Evolutionary conservation across 2,113 vertebrate species (phyloP), one percentile per base, ranked within the genome.

Genomic region (Melanerpes aurifrons): DNA sequence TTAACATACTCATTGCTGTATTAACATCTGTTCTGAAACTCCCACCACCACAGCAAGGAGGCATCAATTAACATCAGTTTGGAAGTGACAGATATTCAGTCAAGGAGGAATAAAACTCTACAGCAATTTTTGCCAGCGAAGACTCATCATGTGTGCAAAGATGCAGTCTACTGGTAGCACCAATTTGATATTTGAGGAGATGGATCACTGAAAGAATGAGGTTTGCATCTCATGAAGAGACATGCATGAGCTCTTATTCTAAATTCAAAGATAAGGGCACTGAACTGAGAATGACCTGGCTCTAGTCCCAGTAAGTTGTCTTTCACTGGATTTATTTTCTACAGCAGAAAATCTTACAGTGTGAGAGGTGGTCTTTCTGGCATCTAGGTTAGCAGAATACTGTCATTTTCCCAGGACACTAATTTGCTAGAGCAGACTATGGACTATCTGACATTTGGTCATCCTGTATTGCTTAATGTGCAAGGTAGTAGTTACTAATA

Each of bases 31-130:
- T 69, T 95, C 87, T 90, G 91, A 91, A 91, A 87, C 87, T 91
- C 80, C 91, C 70, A 92, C 91, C 82, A 90, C 72, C 35, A 8
- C 54, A 86, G 87, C 76, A 96, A 92, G 58, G 70, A 94, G 79
- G 54, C 93, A 96, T 94, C 93, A 94, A 95, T 94, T 96, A 94
- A 91, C 89, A 94, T 96, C 91, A 62, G 66, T 91, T 96, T 96
- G 73, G 32, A 90, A 94, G 90, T 92, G 94, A 96, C 94, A 95
- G 93, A 94, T 94, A 95, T 37, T 94, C 90, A 90, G 87, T 88
- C 90, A 95, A 86, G 85, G 79, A 94, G 40, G 76, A 95, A 88
- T 91, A 93, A 95, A 94, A 95, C 66, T 90, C 66, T 43, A 58
- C 19, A 82, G 54, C 45, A 91, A 37, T 83, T 94, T 96, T 93